A percentile compares a stretch with the other conserved stretches of the same genome.
These are phyloP conservation scores for Lobophora halterata DNA, from an alignment of 2,888 invertebrate species.

Conservation along the genomic window DNA sequence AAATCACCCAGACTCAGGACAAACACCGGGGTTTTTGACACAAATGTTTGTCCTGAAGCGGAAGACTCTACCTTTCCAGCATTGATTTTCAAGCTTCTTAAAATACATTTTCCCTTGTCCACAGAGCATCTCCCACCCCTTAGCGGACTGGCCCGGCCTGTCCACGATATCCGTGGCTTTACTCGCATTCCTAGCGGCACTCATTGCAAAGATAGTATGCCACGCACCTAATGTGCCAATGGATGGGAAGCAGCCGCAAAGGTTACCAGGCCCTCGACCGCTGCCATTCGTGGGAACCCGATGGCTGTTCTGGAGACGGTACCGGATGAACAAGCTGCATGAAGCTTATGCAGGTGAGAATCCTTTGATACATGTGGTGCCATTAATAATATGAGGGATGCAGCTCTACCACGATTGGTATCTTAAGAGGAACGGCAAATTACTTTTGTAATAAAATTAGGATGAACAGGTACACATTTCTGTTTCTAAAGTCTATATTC, in stretches of 20 bases:
- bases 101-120: constrained; percentile 26
- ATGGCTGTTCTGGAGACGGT: constrained; percentile 88
- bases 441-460: too few species aligned
- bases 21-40: too few species aligned
- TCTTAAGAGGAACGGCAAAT: too few species aligned
- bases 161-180: constrained; percentile 62
- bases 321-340: constrained; percentile 87
- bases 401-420: too few species aligned
- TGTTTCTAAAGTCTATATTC: too few species aligned
- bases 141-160: constrained; percentile 70
- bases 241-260: constrained; percentile 46
- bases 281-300: constrained; percentile 89
- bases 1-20: too few species aligned
- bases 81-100: too few species aligned
- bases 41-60: not conserved
- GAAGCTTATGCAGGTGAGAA: constrained; percentile 87
- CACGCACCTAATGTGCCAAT: too few species aligned
- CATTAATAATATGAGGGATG: not conserved
- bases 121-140: constrained; percentile 59
- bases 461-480: too few species aligned
- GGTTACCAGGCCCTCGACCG: constrained; percentile 87
- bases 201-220: constrained; percentile 51
- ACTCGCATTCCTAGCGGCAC: constrained; percentile 51
- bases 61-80: not conserved
- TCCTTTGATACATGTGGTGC: not conserved